These are phyloP conservation scores for Liposcelis brunnea DNA, from an alignment of 2,888 invertebrate genomes.

Conservation along the genomic window DNA sequence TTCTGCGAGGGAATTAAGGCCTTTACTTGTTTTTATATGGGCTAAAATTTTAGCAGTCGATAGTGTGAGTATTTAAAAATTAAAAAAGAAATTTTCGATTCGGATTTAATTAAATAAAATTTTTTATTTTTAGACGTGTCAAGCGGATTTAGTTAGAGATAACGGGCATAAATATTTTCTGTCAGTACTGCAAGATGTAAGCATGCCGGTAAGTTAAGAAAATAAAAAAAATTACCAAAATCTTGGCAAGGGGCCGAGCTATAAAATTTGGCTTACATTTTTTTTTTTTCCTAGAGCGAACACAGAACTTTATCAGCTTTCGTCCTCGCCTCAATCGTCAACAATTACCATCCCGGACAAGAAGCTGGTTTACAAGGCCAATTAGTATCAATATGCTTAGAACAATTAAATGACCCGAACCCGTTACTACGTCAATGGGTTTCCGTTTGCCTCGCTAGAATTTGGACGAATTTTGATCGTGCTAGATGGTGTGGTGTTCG, in stretches of 20 bases:
- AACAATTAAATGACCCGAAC: slow-evolving; percentile 59
- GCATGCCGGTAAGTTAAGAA: slow-evolving; percentile 56
- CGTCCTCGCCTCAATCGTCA: slow-evolving; percentile 83
- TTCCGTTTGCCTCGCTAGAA: slow-evolving; percentile 73
- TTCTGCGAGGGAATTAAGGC: slow-evolving; percentile 77
- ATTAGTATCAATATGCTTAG: slow-evolving; percentile 79
- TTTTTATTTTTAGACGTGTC: slow-evolving; percentile 56
- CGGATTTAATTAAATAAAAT: slow-evolving; percentile 10
- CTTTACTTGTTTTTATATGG: slow-evolving; percentile 95
- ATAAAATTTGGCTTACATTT: too few species aligned
- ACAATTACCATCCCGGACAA: slow-evolving; percentile 74
- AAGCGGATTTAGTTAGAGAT: slow-evolving; percentile 85
- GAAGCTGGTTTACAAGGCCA: slow-evolving; percentile 80
- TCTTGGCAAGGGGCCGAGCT: too few species aligned
- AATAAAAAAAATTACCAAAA: slow-evolving; percentile 10
- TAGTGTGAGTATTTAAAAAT: slow-evolving; percentile 42
- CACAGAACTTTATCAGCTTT: slow-evolving; percentile 89
- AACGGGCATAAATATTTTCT: slow-evolving; percentile 90
- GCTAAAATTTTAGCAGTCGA: slow-evolving; percentile 96
- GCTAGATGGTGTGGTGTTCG: slow-evolving; percentile 91
- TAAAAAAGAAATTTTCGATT: slow-evolving; percentile 6
- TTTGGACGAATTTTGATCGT: slow-evolving; percentile 79
- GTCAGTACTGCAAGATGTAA: slow-evolving; percentile 71
- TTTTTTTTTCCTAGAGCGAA: slow-evolving; percentile 42
- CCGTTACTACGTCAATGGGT: slow-evolving; percentile 69